A percentile compares a stretch with the other conserved stretches of the same genome.
These are phyloP conservation scores for Otis tarda DNA, from an alignment of 2,113 vertebrate genomes.

Conservation along the genomic window DNA sequence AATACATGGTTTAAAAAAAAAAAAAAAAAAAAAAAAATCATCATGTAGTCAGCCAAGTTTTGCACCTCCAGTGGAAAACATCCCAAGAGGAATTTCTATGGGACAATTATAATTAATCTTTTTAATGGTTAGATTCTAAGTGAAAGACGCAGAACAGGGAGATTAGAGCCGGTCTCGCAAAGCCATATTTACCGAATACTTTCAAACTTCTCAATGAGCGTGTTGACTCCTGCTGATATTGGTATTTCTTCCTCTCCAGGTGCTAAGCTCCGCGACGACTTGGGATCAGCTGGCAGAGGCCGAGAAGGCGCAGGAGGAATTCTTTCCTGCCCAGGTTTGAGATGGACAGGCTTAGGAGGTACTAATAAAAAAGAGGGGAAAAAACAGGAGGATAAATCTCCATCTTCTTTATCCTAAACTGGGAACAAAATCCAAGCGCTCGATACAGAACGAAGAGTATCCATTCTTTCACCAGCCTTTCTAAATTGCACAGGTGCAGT, in stretches of 20 bases:
- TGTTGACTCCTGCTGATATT: slow-evolving; percentile 74
- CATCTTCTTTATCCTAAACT: not conserved
- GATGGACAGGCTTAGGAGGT: slow-evolving; percentile 86
- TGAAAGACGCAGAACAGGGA: not conserved
- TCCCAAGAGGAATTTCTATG: not conserved
- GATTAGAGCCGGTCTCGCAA: not conserved
- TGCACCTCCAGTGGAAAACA: not conserved
- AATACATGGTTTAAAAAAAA: not conserved
- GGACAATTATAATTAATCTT: not conserved
- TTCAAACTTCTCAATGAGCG: slow-evolving; percentile 84
- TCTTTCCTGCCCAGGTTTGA: slow-evolving; percentile 82
- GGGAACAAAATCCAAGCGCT: not conserved
- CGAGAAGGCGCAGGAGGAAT: slow-evolving; percentile 82
- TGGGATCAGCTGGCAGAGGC: slow-evolving; percentile 79
- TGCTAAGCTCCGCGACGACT: slow-evolving; percentile 51
- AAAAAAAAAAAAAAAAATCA: not conserved
- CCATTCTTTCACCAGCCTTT: not conserved
- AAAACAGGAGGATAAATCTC: not conserved
- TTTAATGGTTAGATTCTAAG: not conserved
- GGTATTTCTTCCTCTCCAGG: slow-evolving; percentile 64
- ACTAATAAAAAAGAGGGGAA: slow-evolving; percentile 71
- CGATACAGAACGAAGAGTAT: not conserved
- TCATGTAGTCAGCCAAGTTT: not conserved
- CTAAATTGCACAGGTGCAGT: not conserved
- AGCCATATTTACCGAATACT: slow-evolving; percentile 76